Percentiles rank a stretch among this genome's conserved stretches.
These are phyloP conservation scores for Pachypsylla venusta DNA, from an alignment of 1,140 invertebrate genomes.

Conservation along the genomic window DNA sequence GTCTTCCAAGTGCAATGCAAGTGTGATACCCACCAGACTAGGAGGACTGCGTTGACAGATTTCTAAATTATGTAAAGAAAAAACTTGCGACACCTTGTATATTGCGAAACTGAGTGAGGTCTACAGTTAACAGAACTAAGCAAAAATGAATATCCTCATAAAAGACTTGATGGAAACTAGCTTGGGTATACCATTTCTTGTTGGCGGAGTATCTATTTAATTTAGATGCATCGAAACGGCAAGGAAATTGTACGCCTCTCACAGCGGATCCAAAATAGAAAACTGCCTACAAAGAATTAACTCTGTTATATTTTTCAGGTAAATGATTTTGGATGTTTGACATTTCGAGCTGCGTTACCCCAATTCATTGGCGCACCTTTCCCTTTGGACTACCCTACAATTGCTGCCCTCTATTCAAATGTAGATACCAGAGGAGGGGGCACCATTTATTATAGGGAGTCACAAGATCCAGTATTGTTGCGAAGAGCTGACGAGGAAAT, in stretches of 20 bases:
- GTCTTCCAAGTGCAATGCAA: too few relatives aligned
- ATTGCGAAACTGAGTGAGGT: too few relatives aligned
- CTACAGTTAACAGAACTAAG: too few relatives aligned
- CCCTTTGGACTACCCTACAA: constrained; percentile 74
- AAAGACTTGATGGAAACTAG: too few relatives aligned
- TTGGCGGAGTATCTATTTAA: too few relatives aligned
- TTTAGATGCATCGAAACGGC: too few relatives aligned
- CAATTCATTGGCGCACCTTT: constrained; percentile 75
- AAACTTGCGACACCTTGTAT: too few relatives aligned
- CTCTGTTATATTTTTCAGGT: constrained; percentile 44
- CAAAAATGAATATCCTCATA: too few relatives aligned
- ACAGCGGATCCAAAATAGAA: neutral
- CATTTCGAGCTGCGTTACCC: constrained; percentile 71
- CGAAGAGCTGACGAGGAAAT: constrained; percentile 48
- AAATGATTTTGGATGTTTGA: constrained; percentile 81
- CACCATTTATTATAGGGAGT: constrained; percentile 62
- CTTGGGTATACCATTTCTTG: too few relatives aligned
- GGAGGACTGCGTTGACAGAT: too few relatives aligned
- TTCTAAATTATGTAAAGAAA: too few relatives aligned
- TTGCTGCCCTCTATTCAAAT: constrained; percentile 82
- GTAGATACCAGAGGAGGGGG: constrained; percentile 65
- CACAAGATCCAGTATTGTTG: constrained; percentile 44
- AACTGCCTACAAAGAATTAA: neutral
- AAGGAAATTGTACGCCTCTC: neutral
- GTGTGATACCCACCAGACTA: too few relatives aligned